A percentile compares a stretch with the other conserved stretches of the same genome.
These are phyloP conservation scores for Teleopsis dalmanni DNA, from an alignment of 1,140 invertebrate species.

Conservation along the genomic window DNA sequence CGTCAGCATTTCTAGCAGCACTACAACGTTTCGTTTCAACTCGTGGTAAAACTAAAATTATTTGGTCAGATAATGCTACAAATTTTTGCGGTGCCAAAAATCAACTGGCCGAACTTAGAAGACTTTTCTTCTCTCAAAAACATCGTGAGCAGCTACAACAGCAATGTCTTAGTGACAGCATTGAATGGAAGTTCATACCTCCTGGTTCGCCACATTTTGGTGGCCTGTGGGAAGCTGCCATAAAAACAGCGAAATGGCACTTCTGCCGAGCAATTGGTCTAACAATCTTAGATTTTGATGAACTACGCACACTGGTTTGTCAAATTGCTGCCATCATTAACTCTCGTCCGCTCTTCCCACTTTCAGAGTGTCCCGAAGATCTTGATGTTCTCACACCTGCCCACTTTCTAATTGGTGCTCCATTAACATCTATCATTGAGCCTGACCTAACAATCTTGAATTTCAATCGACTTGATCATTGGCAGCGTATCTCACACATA, in stretches of 20 bases:
- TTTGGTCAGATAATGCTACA: constrained; percentile 34
- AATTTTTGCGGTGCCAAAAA: constrained; percentile 27
- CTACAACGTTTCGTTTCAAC: constrained; percentile 33
- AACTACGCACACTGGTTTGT: constrained; percentile 19
- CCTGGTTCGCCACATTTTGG: constrained; percentile 5
- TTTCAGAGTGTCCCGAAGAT: constrained; percentile 7
- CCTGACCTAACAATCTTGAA: constrained; percentile 11
- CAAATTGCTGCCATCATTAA: constrained; percentile 8
- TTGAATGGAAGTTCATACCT: constrained; percentile 16
- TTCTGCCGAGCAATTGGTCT: constrained; percentile 1
- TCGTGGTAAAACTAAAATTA: constrained; percentile 16
- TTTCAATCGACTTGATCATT: background rate
- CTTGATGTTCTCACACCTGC: constrained; percentile 3
- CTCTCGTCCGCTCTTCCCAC: constrained; percentile 1
- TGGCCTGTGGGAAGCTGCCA: constrained; percentile 8
- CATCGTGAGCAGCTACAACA: background rate
- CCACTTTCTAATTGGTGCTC: constrained; percentile 12
- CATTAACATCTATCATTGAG: constrained; percentile 25
- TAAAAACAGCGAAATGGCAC: constrained; percentile 10
- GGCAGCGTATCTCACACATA: background rate
- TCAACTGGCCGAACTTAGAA: constrained; percentile 2
- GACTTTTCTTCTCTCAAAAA: background rate
- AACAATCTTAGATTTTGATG: constrained; percentile 6
- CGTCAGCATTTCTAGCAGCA: constrained; percentile 30
- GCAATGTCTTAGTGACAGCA: constrained; percentile 15